phyloP scores from a whole-genome alignment of 2,113 vertebrate genomes.

The Neolamprologus sp. region DNA sequence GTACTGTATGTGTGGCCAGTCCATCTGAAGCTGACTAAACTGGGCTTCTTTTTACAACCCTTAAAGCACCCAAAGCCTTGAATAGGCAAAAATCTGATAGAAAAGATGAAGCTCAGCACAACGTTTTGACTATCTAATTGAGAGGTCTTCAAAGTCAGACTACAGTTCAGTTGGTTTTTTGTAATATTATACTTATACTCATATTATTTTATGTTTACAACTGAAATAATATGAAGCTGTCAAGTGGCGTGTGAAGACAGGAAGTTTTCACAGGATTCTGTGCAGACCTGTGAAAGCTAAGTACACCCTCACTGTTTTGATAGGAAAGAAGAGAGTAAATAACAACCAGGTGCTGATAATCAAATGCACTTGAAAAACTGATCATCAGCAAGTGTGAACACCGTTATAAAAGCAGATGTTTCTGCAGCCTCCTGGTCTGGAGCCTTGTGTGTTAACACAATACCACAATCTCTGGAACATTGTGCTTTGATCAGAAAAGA shows the following conservation, averaged over 20 bases:
- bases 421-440: background rate
- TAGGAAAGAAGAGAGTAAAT: background rate
- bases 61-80: background rate
- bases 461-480: background rate
- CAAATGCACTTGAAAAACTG: background rate
- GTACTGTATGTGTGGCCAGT: conserved; percentile 37
- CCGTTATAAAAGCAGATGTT: background rate
- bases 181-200: background rate
- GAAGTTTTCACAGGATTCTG: background rate
- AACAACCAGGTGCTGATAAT: background rate
- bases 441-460: background rate
- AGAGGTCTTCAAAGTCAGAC: background rate
- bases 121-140: conserved; percentile 3
- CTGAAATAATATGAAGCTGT: background rate
- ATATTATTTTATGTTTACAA: background rate
- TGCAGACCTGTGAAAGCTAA: background rate
- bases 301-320: background rate
- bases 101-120: conserved; percentile 10
- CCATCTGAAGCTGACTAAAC: conserved; percentile 27
- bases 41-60: conserved; percentile 44
- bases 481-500: background rate
- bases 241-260: background rate
- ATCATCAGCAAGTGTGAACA: background rate
- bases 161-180: background rate
- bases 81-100: background rate